phyloP scores from a whole-genome alignment of 2,113 vertebrate genomes.

The Taurulus bubalis region DNA sequence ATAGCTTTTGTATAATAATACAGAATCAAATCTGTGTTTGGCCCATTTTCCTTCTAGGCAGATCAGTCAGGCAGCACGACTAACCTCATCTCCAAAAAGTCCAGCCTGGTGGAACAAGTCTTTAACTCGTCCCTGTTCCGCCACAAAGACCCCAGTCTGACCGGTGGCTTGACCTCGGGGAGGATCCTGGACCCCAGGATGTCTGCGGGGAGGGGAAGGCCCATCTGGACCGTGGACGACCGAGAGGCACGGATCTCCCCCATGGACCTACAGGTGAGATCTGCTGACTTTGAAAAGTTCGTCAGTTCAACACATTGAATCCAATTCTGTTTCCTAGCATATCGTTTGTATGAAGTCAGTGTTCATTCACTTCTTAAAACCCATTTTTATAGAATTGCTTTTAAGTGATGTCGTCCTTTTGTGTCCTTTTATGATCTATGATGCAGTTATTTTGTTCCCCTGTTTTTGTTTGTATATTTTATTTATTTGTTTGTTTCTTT shows the following conservation, averaged over 20 bases:
- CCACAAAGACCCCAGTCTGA: conserved; percentile 74
- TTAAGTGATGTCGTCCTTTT: too few species aligned
- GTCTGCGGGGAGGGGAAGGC: conserved; percentile 85
- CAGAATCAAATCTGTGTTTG: conserved; percentile 20
- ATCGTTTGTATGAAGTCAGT: neutral
- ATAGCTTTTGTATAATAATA: too few species aligned
- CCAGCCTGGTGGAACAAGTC: conserved; percentile 92
- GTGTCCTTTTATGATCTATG: too few species aligned
- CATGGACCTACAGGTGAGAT: conserved; percentile 89
- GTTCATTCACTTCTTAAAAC: too few species aligned
- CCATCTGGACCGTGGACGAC: conserved; percentile 92
- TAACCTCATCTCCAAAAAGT: conserved; percentile 84
- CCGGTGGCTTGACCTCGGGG: conserved; percentile 79
- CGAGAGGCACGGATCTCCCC: conserved; percentile 84
- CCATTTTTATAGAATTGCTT: too few species aligned
- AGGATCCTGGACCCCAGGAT: conserved; percentile 83
- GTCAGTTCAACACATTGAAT: neutral
- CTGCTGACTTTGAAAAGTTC: neutral
- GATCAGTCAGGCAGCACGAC: conserved; percentile 86
- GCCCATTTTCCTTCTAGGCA: conserved; percentile 74
- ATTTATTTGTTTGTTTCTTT: too few species aligned
- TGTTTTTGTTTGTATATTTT: too few species aligned
- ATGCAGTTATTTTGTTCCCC: too few species aligned
- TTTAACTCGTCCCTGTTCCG: conserved; percentile 91
- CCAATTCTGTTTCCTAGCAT: neutral